Base-by-base conservation (phyloP, 2,113 vertebrate species). In the Scartelaos histophorus region DNA sequence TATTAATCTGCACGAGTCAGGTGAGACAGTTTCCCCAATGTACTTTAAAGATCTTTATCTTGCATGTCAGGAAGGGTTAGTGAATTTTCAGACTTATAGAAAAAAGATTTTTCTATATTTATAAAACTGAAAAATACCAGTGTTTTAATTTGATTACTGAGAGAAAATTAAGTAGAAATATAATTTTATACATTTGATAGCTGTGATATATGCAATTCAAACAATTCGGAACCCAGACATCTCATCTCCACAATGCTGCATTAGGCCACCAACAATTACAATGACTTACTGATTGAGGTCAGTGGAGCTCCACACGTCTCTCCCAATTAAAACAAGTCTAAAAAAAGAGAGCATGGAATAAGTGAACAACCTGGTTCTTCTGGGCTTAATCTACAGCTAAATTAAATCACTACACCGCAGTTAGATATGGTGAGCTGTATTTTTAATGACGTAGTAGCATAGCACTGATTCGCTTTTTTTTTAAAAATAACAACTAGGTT, bases 281-380 rank as follows among this genome's bases (percentile, higher is more conserved):
- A 43, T 43, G 6, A 84, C 88, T 87, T 76, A 89, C 88, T 89
- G 12, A 2, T 29, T 12, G 25, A 43, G 15, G 16, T 54, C 19
- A 46, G n/a, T 15, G 67, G 0, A 56, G 15, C 13, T 46, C 22
- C 57, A 35, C n/a, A n/a, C 66, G 62, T 47, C 54, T 61, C 21
- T 29, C 47, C 0, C n/a, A 15, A 47, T 5, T 74, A 57, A 35
- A 53, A 51, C 7, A 1, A 67, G 61, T 65, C 85, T 82, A 35
- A 19, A 61, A 61, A 29, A 2, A 34, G 7, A 34, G 15, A 34
- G 15, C 1, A 13, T 15, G 7, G 6, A 29, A 22, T 3, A 9
- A 61, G 24, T 34, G 34, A 58, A 24, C 11, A 24, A 7, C 15
- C 16, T 51, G n/a, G 19, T 54, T 9, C 49, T 53, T 19, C 16